Evolutionary conservation across 92 coral and sea anemone genomes (phyloP), one percentile per base, ranked within the genome.

Genomic region (Heteractis magnifica): DNA sequence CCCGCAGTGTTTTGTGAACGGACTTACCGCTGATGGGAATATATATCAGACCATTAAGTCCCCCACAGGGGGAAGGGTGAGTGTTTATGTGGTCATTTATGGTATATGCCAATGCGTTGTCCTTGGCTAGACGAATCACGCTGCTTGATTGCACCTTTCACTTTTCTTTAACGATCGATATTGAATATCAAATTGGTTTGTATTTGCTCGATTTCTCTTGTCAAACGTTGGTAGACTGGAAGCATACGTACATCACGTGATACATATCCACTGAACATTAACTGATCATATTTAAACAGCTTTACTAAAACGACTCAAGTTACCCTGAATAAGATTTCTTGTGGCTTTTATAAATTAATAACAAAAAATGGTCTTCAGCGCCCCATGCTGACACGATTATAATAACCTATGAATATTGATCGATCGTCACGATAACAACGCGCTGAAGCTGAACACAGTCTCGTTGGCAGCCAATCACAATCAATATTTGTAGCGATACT

Each of bases 1-100:
- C 84, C 73, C 77, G 53, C 84, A 70, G 77, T 64, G 56, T 41
- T 51, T 68, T 48, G 62, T 81, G 23, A 62, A 68, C 14, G 84
- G 21, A 51, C 6, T 49, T 16, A 23, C 20, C 14, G 49, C 73
- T 68, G 73, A 26, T 68, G 49, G 52, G 50, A 34, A 44, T 56
- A 78, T 44, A 78, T 21, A 55, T 4, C 0, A 4, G 49, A 44
- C 51, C 14, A 56, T 78, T 14, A n/a, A 78, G 21, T 12, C 20
- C 3, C 75, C 52, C 7, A 14, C 15, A 58, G 60, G 83, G 83
- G 73, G 73, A 21, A 48, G 73, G 73, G 73, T 68, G 15, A 20
- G 49, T 20, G 70, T 16, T 6, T 62, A 21, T 60, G 19, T 62
- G 70, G 18, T 62, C 26, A 62, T 18, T 62, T 62, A 62, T 62